A percentile compares a stretch with the other conserved stretches of the same genome.
Conservation (phyloP, 2,113 vertebrate species). For the Columba livia region DNA sequence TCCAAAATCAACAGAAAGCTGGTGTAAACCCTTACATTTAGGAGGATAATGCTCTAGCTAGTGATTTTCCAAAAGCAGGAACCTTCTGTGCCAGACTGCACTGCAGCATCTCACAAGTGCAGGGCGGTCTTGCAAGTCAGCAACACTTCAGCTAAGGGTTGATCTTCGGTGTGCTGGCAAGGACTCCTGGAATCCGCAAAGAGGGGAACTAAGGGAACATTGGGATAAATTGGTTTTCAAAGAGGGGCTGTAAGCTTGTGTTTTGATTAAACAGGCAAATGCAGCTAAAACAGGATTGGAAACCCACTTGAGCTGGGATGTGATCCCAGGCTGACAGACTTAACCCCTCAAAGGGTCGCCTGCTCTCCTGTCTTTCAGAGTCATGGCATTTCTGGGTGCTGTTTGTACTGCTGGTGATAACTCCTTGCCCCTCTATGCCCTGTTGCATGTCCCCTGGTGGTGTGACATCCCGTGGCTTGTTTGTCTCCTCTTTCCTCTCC, state of each 20-base stretch:
- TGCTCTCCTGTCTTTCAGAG: constrained; percentile 68
- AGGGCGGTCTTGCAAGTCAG: constrained; percentile 32
- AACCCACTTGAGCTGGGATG: neutral
- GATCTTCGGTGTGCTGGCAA: constrained; percentile 28
- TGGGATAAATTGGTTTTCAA: constrained; percentile 15
- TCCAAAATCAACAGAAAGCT: constrained; percentile 20
- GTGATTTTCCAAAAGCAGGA: constrained; percentile 39
- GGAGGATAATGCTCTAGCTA: neutral
- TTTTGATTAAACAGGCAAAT: constrained; percentile 22
- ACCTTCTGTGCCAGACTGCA: constrained; percentile 47
- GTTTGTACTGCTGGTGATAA: constrained; percentile 70
- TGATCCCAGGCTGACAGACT: constrained; percentile 13
- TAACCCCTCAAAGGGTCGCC: constrained; percentile 39
- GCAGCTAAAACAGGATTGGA: constrained; percentile 1
- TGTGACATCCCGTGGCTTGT: neutral
- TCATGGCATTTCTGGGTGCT: constrained; percentile 81
- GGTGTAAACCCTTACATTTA: neutral
- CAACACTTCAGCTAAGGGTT: neutral
- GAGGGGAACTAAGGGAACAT: neutral
- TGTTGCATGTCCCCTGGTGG: constrained; percentile 35
- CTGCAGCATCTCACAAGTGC: constrained; percentile 21
- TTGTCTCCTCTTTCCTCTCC: neutral
- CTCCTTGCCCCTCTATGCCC: constrained; percentile 5
- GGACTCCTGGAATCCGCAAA: neutral
- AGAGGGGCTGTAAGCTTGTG: constrained; percentile 1